Base-by-base conservation (phyloP, 1,140 invertebrate species). In the Ceratina australensis region DNA sequence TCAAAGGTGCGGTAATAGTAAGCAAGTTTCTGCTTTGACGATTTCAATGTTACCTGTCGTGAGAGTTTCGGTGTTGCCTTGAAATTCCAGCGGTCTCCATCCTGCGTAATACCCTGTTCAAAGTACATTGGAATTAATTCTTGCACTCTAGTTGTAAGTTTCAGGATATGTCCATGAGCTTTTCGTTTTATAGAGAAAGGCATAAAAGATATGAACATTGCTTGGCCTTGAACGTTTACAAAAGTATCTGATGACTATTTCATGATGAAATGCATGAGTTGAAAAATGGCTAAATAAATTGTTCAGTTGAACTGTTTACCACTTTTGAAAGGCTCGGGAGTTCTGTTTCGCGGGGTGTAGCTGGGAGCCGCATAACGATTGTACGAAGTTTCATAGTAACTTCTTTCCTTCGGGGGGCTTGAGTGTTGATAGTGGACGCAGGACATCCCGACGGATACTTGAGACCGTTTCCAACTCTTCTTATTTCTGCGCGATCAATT, bases 371-470 rank as follows among this genome's bases (percentile, higher is more conserved):
- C 7, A 18, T 60, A 76, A 18, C 47, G 54, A 42, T 54, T 77
- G 47, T 54, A 69, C 1, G 57, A 47, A 5, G 47, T 20, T 10
- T 69, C 56, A 26, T n/a, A 69, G 42, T 71, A 71, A 22, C 4
- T 52, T 50, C 57, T 69, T 5, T 83, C 81, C 28, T 22, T 72
- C 2, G 50, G 26, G 0, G 47, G 57, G 5, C 79, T 60, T n/a
- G 52, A 54, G 50, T 65, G 59, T n/a, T 63, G 57, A 57, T 82
- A 82, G 20, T 59, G 75, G 16, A 72, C 49, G 26, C 69, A 82
- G 16, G 80, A 83, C 81, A 83, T 83, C 24, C 15, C n/a, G 8
- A 33, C 28, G 28, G 28, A 33, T 33, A 33, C 28, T 33, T 5
- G 28, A 33, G 28, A 33, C 28, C 28, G 28, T 33, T 5, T 5